A percentile compares a stretch with the other conserved stretches of the same genome.
Evolutionary conservation across 2,888 invertebrate species (phyloP).

Genomic region (Escarpia spicata): DNA sequence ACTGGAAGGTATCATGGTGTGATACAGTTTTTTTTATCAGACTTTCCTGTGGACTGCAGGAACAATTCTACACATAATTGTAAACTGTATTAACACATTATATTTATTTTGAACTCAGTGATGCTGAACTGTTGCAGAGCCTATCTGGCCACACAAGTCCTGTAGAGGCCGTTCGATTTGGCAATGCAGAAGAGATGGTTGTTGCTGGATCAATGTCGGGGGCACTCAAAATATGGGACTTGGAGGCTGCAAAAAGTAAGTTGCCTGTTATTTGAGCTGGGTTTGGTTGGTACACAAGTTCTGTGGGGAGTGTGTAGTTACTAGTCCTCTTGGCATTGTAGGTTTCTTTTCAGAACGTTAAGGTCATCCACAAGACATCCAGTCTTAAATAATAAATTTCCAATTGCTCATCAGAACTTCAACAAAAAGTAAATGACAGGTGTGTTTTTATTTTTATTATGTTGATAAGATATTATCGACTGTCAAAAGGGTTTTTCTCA

Average conservation of each 20-base stretch:
- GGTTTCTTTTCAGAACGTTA: neutral
- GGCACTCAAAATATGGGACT: slow-evolving; percentile 93
- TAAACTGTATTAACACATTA: neutral
- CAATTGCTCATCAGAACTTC: too few species aligned
- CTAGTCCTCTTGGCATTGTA: neutral
- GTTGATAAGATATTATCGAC: too few species aligned
- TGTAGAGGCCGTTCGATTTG: slow-evolving; percentile 94
- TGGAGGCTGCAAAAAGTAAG: slow-evolving; percentile 86
- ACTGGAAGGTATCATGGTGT: too few species aligned
- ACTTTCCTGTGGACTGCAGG: too few species aligned
- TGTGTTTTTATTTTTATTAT: too few species aligned
- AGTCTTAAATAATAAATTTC: too few species aligned
- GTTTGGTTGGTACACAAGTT: neutral
- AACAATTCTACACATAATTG: neutral
- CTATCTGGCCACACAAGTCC: slow-evolving; percentile 92
- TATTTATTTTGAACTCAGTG: too few species aligned
- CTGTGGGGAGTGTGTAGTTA: neutral
- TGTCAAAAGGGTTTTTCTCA: too few species aligned
- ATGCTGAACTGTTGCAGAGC: slow-evolving; percentile 49
- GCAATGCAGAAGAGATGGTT: slow-evolving; percentile 87
- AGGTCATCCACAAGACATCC: neutral
- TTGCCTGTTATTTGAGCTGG: neutral
- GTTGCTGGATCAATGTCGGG: slow-evolving; percentile 95
- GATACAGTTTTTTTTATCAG: too few species aligned
- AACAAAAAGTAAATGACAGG: too few species aligned